phyloP scores from a whole-genome alignment of 2,113 vertebrate species.

The Lycocorax pyrrhopterus region DNA sequence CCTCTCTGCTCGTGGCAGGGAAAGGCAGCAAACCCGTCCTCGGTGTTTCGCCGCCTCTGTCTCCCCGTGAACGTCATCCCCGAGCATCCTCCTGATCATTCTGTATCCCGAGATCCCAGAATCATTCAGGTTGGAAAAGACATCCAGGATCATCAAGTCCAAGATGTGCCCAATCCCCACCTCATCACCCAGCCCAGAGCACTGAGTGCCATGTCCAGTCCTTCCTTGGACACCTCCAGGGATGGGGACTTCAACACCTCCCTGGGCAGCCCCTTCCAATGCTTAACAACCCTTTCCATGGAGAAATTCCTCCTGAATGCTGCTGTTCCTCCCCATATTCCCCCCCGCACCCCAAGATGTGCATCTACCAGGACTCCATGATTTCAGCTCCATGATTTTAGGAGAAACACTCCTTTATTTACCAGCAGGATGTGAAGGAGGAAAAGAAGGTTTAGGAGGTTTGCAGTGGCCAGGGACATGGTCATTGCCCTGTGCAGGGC shows the following conservation, averaged over 20 bases:
- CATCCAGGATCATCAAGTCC: neutral
- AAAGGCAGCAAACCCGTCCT: neutral
- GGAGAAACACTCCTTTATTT: neutral
- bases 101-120: rapidly evolving
- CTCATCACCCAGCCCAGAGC: neutral
- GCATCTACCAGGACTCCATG: neutral
- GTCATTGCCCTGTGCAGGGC: neutral
- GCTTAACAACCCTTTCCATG: neutral
- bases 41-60: rapidly evolving
- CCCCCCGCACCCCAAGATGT: neutral
- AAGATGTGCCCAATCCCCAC: neutral
- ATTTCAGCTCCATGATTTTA: neutral
- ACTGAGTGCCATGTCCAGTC: neutral
- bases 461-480: neutral
- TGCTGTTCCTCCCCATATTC: neutral
- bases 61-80: rapidly evolving
- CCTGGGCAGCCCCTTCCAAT: neutral
- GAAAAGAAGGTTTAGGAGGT: neutral
- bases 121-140: rapidly evolving
- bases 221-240: neutral
- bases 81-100: rapidly evolving
- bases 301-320: neutral
- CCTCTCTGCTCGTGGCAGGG: neutral
- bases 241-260: neutral
- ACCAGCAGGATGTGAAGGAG: neutral